Base-by-base conservation (phyloP, 2,113 vertebrate species). In the Poeciliopsis turrubarensis region DNA sequence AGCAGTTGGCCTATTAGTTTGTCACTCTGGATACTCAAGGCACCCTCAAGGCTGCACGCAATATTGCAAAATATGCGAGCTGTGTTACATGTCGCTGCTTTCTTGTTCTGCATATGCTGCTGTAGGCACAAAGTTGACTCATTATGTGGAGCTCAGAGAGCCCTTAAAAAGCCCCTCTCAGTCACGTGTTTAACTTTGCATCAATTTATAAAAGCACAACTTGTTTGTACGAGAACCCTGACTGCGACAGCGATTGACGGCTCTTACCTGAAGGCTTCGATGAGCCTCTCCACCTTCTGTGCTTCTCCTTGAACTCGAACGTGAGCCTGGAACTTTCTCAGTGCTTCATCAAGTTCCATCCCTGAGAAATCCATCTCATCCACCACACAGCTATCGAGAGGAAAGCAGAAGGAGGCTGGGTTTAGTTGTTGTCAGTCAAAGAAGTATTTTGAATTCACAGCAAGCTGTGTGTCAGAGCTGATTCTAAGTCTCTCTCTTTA, bases 361-460 rank as follows among this genome's bases (percentile, higher is more conserved):
- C 93, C 95, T 0, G 97, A 99, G 89, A 99, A 99, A 84, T 99
- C 98, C 98, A 99, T 99, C 92, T 99, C 98, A 0, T 99, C 98
- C 78, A 99, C 98, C 61, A 99, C 97, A 5, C 98, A 99, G 87
- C 98, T 99, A 68, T 62, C 26, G 47, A 34, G 62, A 32, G 70
- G 80, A 11, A 68, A 31, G 80, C 70, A 73, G 22, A 14, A 66
- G 37, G n/a, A 17, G 3, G 51, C 51, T 57, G 25, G 51, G 51
- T n/a, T 57, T n/a, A n/a, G 51, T 11, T 25, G 25, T 57, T 57
- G 51, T 57, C 17, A 57, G 51, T n/a, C 19, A 57, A 57, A n/a
- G 1, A 8, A 19, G 51, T 32, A 44, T 30, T 54, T 44, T 75
- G 78, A 15, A 11, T 80, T 22, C 72, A 72, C 29, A 54, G 37